Evolutionary conservation across 2,113 vertebrate genomes (phyloP).

Genomic region (Pelmatolapia mariae): DNA sequence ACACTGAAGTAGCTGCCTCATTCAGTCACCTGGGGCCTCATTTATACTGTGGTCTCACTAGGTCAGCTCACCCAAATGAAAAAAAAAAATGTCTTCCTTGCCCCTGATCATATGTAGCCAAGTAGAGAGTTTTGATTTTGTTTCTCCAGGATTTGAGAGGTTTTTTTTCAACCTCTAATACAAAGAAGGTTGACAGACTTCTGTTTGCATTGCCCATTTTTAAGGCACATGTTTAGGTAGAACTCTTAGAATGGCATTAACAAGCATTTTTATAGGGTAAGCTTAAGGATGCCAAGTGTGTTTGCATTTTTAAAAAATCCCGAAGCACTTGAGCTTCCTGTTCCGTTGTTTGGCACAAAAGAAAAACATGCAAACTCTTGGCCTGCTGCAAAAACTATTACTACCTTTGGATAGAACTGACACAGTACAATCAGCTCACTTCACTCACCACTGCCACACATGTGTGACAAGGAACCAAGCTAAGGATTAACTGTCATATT

Average conservation of each 20-base stretch:
- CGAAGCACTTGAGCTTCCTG: background rate
- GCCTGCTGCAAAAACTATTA: background rate
- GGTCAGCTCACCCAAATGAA: background rate
- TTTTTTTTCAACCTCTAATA: background rate
- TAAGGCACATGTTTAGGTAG: background rate
- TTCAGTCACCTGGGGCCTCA: background rate
- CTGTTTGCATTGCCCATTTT: background rate
- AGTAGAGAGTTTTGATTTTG: background rate
- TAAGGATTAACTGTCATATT: background rate
- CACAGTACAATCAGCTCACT: slow-evolving; percentile 4
- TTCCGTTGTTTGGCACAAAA: background rate
- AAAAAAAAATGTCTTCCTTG: background rate
- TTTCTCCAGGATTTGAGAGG: background rate
- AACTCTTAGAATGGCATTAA: background rate
- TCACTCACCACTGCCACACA: background rate
- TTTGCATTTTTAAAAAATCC: background rate
- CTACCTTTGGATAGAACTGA: background rate
- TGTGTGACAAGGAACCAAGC: background rate
- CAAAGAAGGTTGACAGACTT: background rate
- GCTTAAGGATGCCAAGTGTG: background rate
- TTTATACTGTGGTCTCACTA: background rate
- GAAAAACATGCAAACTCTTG: slow-evolving; percentile 19
- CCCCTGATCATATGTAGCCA: background rate
- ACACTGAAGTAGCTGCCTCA: background rate
- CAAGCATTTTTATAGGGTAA: background rate